A percentile compares a stretch with the other conserved stretches of the same genome.
These are phyloP conservation scores for Sesia apiformis DNA, from an alignment of 2,888 invertebrate species.

Conservation along the genomic window DNA sequence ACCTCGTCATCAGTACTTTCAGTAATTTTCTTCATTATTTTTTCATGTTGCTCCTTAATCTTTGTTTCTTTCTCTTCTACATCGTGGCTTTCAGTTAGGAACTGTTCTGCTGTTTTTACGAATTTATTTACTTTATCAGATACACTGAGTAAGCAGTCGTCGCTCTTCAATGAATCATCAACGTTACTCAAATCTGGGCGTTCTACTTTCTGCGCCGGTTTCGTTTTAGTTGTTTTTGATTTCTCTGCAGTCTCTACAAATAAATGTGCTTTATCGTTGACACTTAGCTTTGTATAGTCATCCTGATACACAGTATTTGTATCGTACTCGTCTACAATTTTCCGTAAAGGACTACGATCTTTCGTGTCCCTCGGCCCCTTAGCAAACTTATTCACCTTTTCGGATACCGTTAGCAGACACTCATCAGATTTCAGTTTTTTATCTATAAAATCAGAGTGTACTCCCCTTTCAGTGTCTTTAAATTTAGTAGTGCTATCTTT, in stretches of 20 bases:
- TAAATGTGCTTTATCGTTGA: slow-evolving; percentile 78
- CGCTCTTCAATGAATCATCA: slow-evolving; percentile 72
- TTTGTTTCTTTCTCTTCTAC: slow-evolving; percentile 48
- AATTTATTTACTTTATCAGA: slow-evolving; percentile 80
- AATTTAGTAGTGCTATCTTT: slow-evolving; percentile 36
- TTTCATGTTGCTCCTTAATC: slow-evolving; percentile 60
- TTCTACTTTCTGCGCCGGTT: slow-evolving; percentile 47
- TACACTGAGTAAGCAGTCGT: slow-evolving; percentile 77
- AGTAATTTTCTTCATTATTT: slow-evolving; percentile 50
- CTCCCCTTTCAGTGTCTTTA: slow-evolving; percentile 41
- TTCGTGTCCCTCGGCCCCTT: slow-evolving; percentile 51
- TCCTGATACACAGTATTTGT: slow-evolving; percentile 67
- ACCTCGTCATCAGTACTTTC: slow-evolving; percentile 33
- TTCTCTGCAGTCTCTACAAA: slow-evolving; percentile 78
- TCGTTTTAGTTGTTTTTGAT: slow-evolving; percentile 52
- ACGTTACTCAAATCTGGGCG: slow-evolving; percentile 71
- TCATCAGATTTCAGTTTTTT: slow-evolving; percentile 73
- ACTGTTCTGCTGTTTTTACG: slow-evolving; percentile 75
- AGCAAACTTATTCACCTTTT: slow-evolving; percentile 81
- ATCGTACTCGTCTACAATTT: slow-evolving; percentile 64
- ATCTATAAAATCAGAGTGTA: slow-evolving; percentile 70
- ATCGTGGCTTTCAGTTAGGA: slow-evolving; percentile 46
- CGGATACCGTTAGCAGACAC: slow-evolving; percentile 78
- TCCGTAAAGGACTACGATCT: slow-evolving; percentile 51
- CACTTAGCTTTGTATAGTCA: slow-evolving; percentile 71